phyloP scores from a whole-genome alignment of 1,140 invertebrate species.

The Euglossa dilemma region DNA sequence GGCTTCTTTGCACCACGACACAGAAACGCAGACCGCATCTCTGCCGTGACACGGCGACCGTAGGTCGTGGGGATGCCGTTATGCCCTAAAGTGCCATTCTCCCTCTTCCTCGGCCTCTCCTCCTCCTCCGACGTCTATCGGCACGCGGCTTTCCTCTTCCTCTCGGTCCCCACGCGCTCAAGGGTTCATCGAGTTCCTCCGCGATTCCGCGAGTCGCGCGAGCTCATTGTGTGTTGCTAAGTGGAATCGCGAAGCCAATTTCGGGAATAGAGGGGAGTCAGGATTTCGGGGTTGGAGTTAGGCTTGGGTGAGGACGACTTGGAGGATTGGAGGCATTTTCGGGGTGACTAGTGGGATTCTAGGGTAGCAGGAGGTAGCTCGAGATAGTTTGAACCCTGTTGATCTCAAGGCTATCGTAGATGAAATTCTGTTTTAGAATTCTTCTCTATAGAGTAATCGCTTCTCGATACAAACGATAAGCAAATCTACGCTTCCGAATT shows the following conservation, averaged over 20 bases:
- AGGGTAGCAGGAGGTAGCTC: too few species aligned
- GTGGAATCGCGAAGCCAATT: not conserved
- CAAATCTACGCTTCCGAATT: too few species aligned
- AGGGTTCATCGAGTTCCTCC: not conserved
- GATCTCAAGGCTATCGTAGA: too few species aligned
- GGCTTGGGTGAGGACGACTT: too few species aligned
- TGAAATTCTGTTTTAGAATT: too few species aligned
- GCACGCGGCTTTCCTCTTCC: not conserved
- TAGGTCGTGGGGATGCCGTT: constrained; percentile 75
- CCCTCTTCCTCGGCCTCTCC: constrained; percentile 7
- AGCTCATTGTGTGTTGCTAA: not conserved
- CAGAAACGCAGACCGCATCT: constrained; percentile 30
- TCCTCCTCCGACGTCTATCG: not conserved
- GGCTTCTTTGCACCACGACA: constrained; percentile 14
- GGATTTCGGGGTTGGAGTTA: not conserved
- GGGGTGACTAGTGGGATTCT: too few species aligned
- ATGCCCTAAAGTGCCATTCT: constrained; percentile 77
- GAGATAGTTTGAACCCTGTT: too few species aligned
- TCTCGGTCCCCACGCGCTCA: not conserved
- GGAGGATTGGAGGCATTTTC: too few species aligned
- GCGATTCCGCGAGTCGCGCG: not conserved
- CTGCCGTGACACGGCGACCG: constrained; percentile 58
- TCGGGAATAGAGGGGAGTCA: not conserved
- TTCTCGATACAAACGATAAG: too few species aligned
- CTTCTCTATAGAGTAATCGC: too few species aligned